Base-by-base conservation (phyloP, 2,113 vertebrate genomes). In the Ariopsis seemanni region DNA sequence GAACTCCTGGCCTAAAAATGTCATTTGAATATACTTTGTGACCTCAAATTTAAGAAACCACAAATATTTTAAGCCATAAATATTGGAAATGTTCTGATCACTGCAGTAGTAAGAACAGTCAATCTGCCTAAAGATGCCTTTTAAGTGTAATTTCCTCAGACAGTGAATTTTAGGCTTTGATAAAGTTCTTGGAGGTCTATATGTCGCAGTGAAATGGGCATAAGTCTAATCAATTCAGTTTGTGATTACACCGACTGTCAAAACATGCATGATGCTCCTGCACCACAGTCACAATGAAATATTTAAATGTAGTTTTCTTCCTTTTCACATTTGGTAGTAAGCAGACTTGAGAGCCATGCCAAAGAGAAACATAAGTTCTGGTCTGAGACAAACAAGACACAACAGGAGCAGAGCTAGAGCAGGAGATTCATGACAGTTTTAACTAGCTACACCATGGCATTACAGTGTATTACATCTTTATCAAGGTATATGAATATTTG, bases 301-400 rank as follows among this genome's bases (percentile, higher is more conserved):
- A 79, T 80, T 80, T 57, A 7, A 57, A 82, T 60, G 58, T 58
- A 82, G 48, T 82, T 82, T n/a, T 63, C 57, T 82, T 82, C 10
- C 18, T 82, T 62, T 42, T 34, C 57, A 42, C 57, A 20, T 80
- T 30, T 57, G 14, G 2, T 6, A 83, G 22, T 65, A 50, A 83
- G 42, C 20, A n/a, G 42, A 65, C 18, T 42, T 50, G 34, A 65
- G 42, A 25, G 9, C 48, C 20, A 48, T 82, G 4, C 20, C 5
- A 7, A 25, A 34, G 34, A 57, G 4, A 60, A 42, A 34, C 57
- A n/a, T 11, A 11, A 60, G 34, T 48, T 63, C 5, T 50, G 11
- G 34, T 83, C 11, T 25, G 10, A 65, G 22, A n/a, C 81, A 83
- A 83, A 83, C 17, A 5, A 50, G 30, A 50, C 2, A 15, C 58